Conservation (phyloP, 2,797 vertebrate genomes). For the Arremon aurantiirostris region DNA sequence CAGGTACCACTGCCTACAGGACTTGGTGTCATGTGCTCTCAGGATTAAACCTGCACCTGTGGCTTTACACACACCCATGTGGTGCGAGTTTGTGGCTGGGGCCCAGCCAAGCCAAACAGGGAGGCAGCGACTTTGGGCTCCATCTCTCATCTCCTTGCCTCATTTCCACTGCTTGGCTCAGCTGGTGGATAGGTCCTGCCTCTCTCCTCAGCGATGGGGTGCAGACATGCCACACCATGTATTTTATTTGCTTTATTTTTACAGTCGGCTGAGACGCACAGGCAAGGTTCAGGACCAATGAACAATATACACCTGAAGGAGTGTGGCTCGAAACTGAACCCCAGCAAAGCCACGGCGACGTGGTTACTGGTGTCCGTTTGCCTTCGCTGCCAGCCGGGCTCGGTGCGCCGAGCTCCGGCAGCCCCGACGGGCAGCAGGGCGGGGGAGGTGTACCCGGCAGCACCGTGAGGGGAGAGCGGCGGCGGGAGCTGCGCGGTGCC, state of each 20-base stretch:
- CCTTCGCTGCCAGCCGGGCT: background rate
- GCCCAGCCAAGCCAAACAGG: background rate
- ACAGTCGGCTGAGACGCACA: background rate
- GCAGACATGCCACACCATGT: accelerated
- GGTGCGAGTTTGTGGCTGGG: background rate
- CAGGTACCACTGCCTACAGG: background rate
- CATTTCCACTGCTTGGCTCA: background rate
- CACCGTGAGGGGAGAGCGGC: background rate
- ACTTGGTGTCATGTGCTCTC: background rate
- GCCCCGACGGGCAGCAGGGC: background rate
- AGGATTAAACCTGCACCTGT: background rate
- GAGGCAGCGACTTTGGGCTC: background rate
- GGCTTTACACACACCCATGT: accelerated
- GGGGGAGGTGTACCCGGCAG: background rate
- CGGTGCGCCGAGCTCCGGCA: background rate
- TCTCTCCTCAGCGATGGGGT: accelerated
- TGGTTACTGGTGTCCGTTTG: accelerated
- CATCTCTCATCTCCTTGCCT: background rate
- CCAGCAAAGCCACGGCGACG: accelerated
- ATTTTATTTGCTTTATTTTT: background rate
- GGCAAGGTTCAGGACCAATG: accelerated
- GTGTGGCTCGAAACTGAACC: background rate
- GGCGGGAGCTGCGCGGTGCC: background rate
- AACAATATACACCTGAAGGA: background rate
- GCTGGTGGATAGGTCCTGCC: background rate